Percentiles rank a stretch among this genome's conserved stretches.
Evolutionary conservation across 2,113 vertebrate species (phyloP).

Genomic region (Zosterops hypoxanthus): DNA sequence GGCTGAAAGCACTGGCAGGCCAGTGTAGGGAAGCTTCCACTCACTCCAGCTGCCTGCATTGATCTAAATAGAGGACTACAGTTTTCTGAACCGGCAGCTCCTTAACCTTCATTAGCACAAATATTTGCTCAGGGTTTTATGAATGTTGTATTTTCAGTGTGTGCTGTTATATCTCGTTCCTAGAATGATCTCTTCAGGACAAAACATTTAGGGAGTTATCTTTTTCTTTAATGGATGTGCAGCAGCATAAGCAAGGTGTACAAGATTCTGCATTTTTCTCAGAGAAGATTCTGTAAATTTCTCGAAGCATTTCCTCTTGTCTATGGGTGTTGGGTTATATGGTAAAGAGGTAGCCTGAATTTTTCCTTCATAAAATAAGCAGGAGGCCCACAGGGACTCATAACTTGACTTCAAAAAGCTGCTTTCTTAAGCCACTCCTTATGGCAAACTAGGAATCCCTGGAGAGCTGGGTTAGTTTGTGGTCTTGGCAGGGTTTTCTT

Average conservation of each 20-base stretch:
- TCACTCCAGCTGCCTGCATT: constrained; percentile 40
- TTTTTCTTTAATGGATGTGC: not conserved
- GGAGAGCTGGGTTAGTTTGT: constrained; percentile 45
- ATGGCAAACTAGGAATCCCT: constrained; percentile 20
- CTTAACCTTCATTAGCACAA: constrained; percentile 71
- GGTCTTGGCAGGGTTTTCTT: constrained; percentile 59
- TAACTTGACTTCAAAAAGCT: constrained; percentile 55
- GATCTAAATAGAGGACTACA: constrained; percentile 61
- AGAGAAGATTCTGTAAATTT: not conserved
- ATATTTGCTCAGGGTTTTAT: constrained; percentile 68
- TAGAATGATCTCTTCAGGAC: not conserved
- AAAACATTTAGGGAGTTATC: not conserved
- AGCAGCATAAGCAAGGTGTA: not conserved
- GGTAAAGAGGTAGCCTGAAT: constrained; percentile 27
- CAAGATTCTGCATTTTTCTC: not conserved
- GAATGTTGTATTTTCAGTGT: constrained; percentile 46
- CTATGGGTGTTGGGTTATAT: not conserved
- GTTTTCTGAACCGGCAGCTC: constrained; percentile 56
- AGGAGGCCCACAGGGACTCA: not conserved
- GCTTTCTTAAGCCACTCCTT: constrained; percentile 64
- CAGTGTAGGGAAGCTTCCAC: constrained; percentile 4
- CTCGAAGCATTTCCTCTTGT: constrained; percentile 8
- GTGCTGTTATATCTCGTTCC: not conserved
- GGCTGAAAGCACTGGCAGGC: constrained; percentile 26
- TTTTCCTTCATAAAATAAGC: constrained; percentile 58